These are phyloP conservation scores for Syncerus caffer DNA, from an alignment of 2,797 vertebrate genomes.

Conservation along the genomic window DNA sequence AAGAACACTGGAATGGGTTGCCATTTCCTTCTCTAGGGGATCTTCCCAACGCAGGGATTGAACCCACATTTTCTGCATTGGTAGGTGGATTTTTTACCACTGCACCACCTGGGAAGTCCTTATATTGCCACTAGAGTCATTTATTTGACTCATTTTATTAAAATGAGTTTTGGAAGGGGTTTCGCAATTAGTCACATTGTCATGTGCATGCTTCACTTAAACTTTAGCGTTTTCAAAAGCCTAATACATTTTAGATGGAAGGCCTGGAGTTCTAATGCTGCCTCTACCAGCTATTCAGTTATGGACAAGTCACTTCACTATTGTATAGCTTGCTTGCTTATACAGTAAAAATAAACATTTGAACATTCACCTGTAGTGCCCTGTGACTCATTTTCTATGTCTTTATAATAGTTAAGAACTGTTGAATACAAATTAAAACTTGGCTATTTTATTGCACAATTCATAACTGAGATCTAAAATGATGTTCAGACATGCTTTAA, in stretches of 20 bases:
- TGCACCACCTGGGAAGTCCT: neutral
- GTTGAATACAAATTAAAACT: neutral
- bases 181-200: neutral
- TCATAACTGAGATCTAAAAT: neutral
- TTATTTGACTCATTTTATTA: neutral
- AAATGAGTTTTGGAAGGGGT: neutral
- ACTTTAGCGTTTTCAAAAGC: neutral
- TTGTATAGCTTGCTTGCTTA: neutral
- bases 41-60: neutral
- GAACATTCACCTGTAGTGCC: neutral
- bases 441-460: neutral
- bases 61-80: neutral
- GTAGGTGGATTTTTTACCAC: neutral
- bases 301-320: neutral
- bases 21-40: neutral
- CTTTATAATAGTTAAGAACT: neutral
- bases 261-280: neutral
- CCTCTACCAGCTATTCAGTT: neutral
- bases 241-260: neutral
- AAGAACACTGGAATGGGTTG: neutral
- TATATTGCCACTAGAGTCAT: neutral
- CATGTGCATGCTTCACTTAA: rapidly evolving
- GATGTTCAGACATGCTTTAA: neutral
- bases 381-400: neutral
- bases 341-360: neutral